Percentiles rank a stretch among this genome's conserved stretches.
Conservation (phyloP, 2,113 vertebrate species). For the Sylvietta virens region DNA sequence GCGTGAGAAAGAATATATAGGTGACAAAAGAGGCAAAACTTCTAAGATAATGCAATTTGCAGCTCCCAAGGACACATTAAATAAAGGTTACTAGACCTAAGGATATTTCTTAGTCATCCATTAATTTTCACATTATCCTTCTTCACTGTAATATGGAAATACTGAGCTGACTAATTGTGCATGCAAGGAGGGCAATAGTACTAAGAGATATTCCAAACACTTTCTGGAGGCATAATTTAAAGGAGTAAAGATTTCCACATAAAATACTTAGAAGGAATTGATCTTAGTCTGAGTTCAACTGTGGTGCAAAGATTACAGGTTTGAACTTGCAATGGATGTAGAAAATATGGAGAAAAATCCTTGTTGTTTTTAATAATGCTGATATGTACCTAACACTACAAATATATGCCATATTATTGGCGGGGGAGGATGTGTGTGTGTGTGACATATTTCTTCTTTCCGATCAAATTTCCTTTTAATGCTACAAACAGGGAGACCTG, state of each 20-base stretch:
- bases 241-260: not conserved
- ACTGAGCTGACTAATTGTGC: not conserved
- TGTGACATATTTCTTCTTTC: not conserved
- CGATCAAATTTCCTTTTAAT: not conserved
- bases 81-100: constrained; percentile 37
- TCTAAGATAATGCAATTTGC: constrained; percentile 4
- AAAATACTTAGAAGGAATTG: not conserved
- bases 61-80: constrained; percentile 14
- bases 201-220: not conserved
- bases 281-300: not conserved
- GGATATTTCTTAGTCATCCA: not conserved
- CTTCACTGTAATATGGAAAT: constrained; percentile 8
- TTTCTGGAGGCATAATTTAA: not conserved
- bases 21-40: not conserved
- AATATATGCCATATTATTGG: not conserved
- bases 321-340: not conserved
- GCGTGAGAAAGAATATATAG: not conserved
- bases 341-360: not conserved
- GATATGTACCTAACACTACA: not conserved
- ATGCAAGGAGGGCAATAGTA: not conserved
- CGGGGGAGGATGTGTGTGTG: accelerated
- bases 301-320: not conserved
- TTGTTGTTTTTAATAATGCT: not conserved
- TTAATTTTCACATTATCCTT: constrained; percentile 32
- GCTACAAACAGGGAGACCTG: not conserved